Conservation (phyloP, 2,113 vertebrate species). For the Ailuropoda melanoleuca region DNA sequence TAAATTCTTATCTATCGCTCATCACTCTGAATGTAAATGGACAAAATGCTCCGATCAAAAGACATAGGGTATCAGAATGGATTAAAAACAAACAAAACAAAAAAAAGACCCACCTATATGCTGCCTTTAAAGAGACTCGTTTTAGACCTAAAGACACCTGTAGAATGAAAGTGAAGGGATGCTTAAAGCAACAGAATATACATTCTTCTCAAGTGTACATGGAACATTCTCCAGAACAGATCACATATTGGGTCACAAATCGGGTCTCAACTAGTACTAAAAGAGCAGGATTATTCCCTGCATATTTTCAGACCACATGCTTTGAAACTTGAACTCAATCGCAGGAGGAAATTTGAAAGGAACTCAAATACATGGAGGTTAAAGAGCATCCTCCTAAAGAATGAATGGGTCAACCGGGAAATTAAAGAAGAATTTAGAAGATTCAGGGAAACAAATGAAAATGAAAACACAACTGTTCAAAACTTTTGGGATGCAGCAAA, state of each 20-base stretch:
- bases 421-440: too few species aligned
- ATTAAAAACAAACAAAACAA: neutral
- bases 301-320: too few species aligned
- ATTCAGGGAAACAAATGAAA: too few species aligned
- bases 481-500: too few species aligned
- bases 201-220: neutral
- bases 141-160: neutral
- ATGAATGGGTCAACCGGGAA: too few species aligned
- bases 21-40: neutral
- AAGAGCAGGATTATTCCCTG: too few species aligned
- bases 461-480: too few species aligned
- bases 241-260: neutral
- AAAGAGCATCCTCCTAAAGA: too few species aligned
- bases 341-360: too few species aligned
- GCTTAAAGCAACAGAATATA: neutral
- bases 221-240: neutral
- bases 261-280: neutral
- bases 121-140: neutral
- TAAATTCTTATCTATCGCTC: neutral
- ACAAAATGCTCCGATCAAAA: neutral
- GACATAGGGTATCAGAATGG: neutral
- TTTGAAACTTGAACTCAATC: too few species aligned
- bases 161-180: neutral
- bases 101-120: neutral
- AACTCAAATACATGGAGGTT: too few species aligned